phyloP scores from a whole-genome alignment of 2,888 invertebrate species.

The Nephrocerus scutellatus region DNA sequence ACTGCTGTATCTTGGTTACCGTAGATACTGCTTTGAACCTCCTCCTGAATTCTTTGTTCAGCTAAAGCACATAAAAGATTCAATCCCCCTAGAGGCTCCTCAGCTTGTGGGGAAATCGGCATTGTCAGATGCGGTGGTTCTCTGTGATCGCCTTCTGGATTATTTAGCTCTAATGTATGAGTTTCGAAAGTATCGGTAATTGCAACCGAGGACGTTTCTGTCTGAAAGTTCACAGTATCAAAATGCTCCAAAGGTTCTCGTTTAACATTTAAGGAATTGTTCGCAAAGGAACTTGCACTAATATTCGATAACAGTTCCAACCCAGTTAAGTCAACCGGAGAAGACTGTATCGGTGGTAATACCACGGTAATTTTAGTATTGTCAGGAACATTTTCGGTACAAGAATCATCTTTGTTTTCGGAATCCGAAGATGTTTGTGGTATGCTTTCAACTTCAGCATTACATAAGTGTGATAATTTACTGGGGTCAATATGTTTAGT shows the following conservation, averaged over 20 bases:
- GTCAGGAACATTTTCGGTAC: too few species aligned
- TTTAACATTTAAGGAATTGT: constrained; percentile 38
- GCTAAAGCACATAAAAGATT: constrained; percentile 76
- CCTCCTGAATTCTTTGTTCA: constrained; percentile 75
- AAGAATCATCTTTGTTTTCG: too few species aligned
- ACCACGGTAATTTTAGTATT: too few species aligned
- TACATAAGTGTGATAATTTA: too few species aligned
- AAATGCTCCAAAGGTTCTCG: constrained; percentile 36
- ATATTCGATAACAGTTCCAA: constrained; percentile 71
- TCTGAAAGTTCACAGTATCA: constrained; percentile 3
- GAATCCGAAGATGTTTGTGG: too few species aligned
- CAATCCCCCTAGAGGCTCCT: constrained; percentile 55
- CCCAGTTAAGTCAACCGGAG: constrained; percentile 66
- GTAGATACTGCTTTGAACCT: constrained; percentile 46
- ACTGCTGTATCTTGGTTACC: too few species aligned
- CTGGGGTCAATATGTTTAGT: too few species aligned
- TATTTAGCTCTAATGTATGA: neutral
- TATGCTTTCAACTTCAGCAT: too few species aligned
- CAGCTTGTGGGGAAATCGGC: constrained; percentile 21
- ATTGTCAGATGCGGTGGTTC: constrained; percentile 25
- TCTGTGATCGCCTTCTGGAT: neutral
- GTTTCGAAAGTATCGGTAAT: neutral
- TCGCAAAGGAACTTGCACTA: constrained; percentile 69
- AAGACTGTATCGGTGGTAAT: too few species aligned
- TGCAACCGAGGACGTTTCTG: neutral